Conservation (phyloP, 2,888 invertebrate genomes). For the Antheraea assamensis region DNA sequence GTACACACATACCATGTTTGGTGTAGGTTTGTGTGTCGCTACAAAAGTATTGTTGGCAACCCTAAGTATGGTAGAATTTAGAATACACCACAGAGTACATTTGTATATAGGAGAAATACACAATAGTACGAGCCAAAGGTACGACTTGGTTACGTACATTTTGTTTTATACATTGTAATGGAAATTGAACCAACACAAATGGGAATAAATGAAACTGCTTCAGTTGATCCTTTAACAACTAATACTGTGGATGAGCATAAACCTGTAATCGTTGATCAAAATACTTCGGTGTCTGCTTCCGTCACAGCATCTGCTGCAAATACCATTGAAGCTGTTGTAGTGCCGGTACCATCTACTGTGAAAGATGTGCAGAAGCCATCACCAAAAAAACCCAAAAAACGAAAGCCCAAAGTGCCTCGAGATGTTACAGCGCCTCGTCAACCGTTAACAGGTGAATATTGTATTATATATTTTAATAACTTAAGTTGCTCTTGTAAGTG, state of each 20-base stretch:
- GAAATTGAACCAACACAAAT: conserved; percentile 24
- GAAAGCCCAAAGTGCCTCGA: conserved; percentile 85
- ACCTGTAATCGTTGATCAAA: conserved; percentile 14
- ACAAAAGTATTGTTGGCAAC: no score
- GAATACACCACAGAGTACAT: no score
- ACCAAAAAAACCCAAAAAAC: conserved; percentile 82
- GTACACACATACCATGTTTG: no score
- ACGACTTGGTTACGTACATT: not conserved
- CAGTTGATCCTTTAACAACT: conserved; percentile 25
- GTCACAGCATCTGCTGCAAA: not conserved
- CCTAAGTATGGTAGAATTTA: no score
- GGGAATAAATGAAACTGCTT: conserved; percentile 7
- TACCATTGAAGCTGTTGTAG: conserved; percentile 16
- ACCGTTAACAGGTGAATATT: conserved; percentile 84
- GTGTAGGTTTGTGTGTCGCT: no score
- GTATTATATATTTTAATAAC: not conserved
- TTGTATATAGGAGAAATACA: no score
- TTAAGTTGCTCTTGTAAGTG: not conserved
- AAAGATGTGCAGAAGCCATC: conserved; percentile 61
- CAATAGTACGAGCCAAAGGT: no score
- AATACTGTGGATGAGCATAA: conserved; percentile 29
- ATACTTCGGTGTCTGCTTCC: conserved; percentile 13
- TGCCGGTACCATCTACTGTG: conserved; percentile 24
- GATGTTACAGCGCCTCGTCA: conserved; percentile 88
- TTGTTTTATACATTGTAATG: conserved; percentile 19